These are phyloP conservation scores for Corythornis madagascariensis DNA, from an alignment of 2,113 vertebrate genomes.

Conservation along the genomic window DNA sequence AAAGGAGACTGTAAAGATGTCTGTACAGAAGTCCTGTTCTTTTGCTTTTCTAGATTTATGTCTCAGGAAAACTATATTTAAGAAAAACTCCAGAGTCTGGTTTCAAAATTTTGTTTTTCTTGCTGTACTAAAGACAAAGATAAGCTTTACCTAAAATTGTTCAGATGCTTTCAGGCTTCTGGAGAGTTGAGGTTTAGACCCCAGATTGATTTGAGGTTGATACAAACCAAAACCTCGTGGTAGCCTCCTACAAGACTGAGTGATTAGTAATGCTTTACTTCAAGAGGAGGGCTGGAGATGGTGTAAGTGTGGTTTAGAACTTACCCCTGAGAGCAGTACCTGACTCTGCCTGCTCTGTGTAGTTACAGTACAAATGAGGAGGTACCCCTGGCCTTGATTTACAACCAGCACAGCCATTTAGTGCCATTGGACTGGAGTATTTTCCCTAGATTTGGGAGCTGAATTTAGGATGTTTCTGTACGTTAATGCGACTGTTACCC, in stretches of 20 bases:
- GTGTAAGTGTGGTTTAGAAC: not conserved
- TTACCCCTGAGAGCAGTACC: not conserved
- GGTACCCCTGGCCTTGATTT: not conserved
- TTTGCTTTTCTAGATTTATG: not conserved
- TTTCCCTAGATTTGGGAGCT: not conserved
- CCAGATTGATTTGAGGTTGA: not conserved
- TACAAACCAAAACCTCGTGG: slow-evolving; percentile 1
- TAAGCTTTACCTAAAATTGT: not conserved
- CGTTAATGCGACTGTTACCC: not conserved
- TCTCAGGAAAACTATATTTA: not conserved
- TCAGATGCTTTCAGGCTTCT: not conserved
- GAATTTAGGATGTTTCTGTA: not conserved
- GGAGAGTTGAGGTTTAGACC: not conserved
- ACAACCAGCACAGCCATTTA: not conserved
- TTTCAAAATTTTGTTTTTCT: not conserved
- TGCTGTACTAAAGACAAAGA: not conserved
- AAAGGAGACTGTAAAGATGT: not conserved
- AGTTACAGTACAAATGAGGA: not conserved
- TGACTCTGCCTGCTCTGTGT: not conserved
- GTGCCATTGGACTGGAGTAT: not conserved
- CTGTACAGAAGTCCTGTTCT: not conserved
- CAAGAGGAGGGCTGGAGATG: not conserved
- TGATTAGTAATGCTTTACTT: not conserved
- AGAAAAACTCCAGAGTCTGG: not conserved
- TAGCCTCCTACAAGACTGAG: not conserved